Base-by-base conservation (phyloP, 1,140 invertebrate genomes). In the Drosophila dunni region DNA sequence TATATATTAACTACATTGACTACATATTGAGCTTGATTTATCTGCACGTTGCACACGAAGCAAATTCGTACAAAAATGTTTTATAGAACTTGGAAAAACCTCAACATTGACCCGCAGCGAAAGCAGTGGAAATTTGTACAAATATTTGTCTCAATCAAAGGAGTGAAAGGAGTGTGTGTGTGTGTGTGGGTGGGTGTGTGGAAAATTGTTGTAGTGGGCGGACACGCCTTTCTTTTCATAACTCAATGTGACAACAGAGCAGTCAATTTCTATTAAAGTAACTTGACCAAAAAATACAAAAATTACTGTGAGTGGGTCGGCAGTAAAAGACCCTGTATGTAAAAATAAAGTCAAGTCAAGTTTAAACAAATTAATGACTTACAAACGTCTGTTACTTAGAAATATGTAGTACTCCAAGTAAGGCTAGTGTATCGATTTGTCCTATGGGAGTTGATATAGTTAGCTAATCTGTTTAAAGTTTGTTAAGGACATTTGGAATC, bases 81-180 rank as follows among this genome's bases (percentile, higher is more conserved):
- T 79, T 82, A 86, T 86, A 67, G 75, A 57, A 62, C 63, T 62
- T 33, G 17, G 56, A 64, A 36, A 42, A 58, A 63, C 81, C 81
- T 65, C 81, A 51, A 42, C n/a, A 46, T 62, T 48, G 60, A 50
- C 44, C 53, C 69, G 42, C 51, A 53, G 24, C 48, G 53, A 76
- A 64, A 51, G 56, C 54, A 66, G 50, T 36, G 54, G 45, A 79
- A 82, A 78, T 86, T 86, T 82, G 79, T 86, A 65, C 79, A 86
- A 86, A 86, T 86, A 86, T 86, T 86, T 86, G 83, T 86, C 82
- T 76, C 83, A 81, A 86, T 86, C 82, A 79, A 86, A 66, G 56
- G 33, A 11, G 57, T n/a, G 24, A 3, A 40, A 51, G 11, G 11
- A 24, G n/a, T 34, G n/a, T 34, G 50, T 34, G 51, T 34, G 51